Evolutionary conservation across 2,888 invertebrate genomes (phyloP), one percentile per base, ranked within the genome.

Genomic region (Epinotia nisella): DNA sequence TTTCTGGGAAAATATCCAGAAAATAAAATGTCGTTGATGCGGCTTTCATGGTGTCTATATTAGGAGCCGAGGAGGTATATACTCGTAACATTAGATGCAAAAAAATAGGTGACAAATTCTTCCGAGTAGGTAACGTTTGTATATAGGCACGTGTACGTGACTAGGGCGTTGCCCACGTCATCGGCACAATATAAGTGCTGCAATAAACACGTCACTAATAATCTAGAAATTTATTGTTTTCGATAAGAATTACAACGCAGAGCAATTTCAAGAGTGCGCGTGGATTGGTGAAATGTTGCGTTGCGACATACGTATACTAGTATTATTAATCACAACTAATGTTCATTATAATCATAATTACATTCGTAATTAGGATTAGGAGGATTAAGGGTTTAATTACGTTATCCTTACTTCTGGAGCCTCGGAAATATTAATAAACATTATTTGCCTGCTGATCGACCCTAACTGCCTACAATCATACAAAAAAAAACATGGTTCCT

Each of bases 181-280:
- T 49, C n/a, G n/a, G n/a, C 7, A 56, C 72, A 35, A 29, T 24
- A 15, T 29, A 66, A 61, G 35, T 68, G 15, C 55, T 15, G 39
- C 61, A n/a, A 67, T 68, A 72, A 72, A 72, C 15, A 62, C 67
- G 72, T 68, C 67, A 55, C 49, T 7, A 60, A 35, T 61, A 49
- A 71, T 61, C 72, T 56, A 49, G 35, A 61, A 45, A 56, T 72
- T 72, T 72, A 72, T 62, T 55, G 39, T 24, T 17, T 39, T 56
- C 19, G 61, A 62, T 68, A 61, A 68, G n/a, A 21, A 41, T 45
- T 45, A 35, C 24, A 62, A 49, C 35, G 45, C 21, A 11, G 10
- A 60, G 29, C 9, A 45, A 35, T n/a, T 45, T 67, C 60, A 19
- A 45, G 39, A 17, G 51, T 2, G 13, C 39, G 10, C 1, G 0